Base-by-base conservation (phyloP, 2,797 vertebrate species). In the Lacerta viridis region DNA sequence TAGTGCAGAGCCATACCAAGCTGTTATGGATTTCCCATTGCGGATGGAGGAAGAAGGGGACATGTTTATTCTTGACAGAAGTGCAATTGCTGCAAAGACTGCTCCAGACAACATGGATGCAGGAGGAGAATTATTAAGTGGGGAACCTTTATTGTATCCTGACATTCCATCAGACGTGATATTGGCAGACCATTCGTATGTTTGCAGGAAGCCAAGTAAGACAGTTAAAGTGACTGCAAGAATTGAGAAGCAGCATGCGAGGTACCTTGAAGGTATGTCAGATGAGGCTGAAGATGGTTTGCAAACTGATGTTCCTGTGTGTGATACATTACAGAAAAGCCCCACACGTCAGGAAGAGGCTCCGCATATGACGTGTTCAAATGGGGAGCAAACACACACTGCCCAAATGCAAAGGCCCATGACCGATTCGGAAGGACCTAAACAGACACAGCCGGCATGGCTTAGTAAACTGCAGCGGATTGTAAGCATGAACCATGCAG, bases 191-290 rank as follows among this genome's bases (percentile, higher is more conserved):
- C 92, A 97, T 84, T 97, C 96, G 0, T 93, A 80, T 68, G 93
- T 90, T 74, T 95, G 93, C 90, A 96, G 95, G 76, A 97, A 95
- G 85, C 93, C 82, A 72, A 83, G 80, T 87, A 92, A 95, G 85
- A 89, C 94, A 66, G 93, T 39, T 90, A 93, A 93, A 92, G 91
- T 61, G 74, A 1, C 27, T 68, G 94, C 92, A 87, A 91, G 50
- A 1, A 50, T 3, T 50, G 50, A 90, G 25, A 89, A 75, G 18
- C 90, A 91, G 39, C 9, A 81, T 91, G 90, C 41, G 50, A 50
- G 90, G 81, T 25, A 2, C 91, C 92, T 87, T 72, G 94, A 93
- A 94, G 89, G 86, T 93, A 83, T 83, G 86, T 43, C 10, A 29
- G 89, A 91, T 88, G 33, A 90, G 61, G 88, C 88, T 91, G 91